phyloP scores from a whole-genome alignment of 2,888 invertebrate species.

The Cheiracanthium punctorium region DNA sequence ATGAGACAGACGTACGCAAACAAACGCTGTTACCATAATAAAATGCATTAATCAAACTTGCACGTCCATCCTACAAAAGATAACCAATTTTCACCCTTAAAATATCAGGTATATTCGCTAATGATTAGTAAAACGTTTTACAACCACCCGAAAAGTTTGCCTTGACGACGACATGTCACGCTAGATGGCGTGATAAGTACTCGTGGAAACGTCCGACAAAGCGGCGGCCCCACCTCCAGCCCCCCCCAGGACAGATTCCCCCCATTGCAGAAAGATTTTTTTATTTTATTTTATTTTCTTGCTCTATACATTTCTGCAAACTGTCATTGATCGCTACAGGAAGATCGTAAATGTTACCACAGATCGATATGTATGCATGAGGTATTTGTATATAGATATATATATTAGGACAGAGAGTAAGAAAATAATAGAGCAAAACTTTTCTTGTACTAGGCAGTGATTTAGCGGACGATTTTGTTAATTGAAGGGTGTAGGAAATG shows the following conservation, averaged over 20 bases:
- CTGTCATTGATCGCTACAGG: conserved; percentile 16
- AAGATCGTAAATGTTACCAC: not conserved
- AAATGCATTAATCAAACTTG: not conserved
- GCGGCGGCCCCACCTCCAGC: not conserved
- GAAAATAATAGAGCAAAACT: not conserved
- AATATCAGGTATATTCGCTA: conserved; percentile 4
- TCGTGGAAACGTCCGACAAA: conserved; percentile 16
- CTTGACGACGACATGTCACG: conserved; percentile 17
- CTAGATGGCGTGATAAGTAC: conserved; percentile 28
- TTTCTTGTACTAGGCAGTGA: conserved; percentile 5
- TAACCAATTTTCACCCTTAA: conserved; percentile 5
- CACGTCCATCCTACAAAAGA: not conserved
- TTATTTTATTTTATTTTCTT: too few species aligned
- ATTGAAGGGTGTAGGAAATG: conserved; percentile 10
- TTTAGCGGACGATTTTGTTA: not conserved
- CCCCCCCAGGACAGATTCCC: conserved; percentile 28
- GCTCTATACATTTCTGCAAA: conserved; percentile 11
- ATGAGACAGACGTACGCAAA: not conserved
- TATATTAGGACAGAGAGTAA: not conserved
- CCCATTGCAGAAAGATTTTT: not conserved
- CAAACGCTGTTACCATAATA: not conserved
- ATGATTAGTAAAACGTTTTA: conserved; percentile 15
- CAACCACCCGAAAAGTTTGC: conserved; percentile 12
- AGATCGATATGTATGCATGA: conserved; percentile 1
- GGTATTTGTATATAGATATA: conserved; percentile 10